phyloP scores from a whole-genome alignment of 2,113 vertebrate species.

The Gopherus evgoodei region DNA sequence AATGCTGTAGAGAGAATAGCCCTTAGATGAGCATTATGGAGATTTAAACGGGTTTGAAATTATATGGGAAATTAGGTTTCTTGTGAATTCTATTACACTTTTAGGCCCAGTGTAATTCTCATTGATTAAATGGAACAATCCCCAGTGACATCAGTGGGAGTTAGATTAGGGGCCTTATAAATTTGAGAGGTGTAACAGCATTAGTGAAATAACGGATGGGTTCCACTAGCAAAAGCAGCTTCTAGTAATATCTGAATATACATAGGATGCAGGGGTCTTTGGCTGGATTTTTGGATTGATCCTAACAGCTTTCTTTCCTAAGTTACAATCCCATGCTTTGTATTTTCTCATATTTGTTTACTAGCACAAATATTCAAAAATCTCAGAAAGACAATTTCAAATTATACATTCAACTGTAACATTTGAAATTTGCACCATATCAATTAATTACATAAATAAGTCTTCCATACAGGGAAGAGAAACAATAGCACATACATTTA shows the following conservation, averaged over 20 bases:
- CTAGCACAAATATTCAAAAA: background rate
- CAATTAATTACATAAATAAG: background rate
- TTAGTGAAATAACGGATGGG: conserved; percentile 23
- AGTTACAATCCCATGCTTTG: background rate
- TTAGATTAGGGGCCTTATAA: conserved; percentile 18
- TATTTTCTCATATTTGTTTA: background rate
- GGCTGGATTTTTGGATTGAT: background rate
- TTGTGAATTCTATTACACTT: conserved; percentile 45
- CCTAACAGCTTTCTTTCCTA: background rate
- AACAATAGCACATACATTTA: background rate
- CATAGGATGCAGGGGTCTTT: background rate
- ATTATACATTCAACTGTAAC: background rate
- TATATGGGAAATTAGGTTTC: conserved; percentile 33
- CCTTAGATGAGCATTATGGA: conserved; percentile 21
- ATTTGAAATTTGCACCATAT: background rate
- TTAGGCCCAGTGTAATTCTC: background rate
- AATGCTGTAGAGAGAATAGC: conserved; percentile 32
- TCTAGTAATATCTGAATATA: background rate
- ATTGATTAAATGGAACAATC: conserved; percentile 53
- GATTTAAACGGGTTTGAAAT: conserved; percentile 48
- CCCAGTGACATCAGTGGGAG: conserved; percentile 36
- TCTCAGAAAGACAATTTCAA: background rate
- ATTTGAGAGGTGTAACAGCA: conserved; percentile 1
- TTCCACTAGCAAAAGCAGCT: conserved; percentile 20
- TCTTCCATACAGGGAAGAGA: background rate